Evolutionary conservation across 2,113 vertebrate genomes (phyloP), one percentile per base, ranked within the genome.

Genomic region (Onychostoma macrolepis): DNA sequence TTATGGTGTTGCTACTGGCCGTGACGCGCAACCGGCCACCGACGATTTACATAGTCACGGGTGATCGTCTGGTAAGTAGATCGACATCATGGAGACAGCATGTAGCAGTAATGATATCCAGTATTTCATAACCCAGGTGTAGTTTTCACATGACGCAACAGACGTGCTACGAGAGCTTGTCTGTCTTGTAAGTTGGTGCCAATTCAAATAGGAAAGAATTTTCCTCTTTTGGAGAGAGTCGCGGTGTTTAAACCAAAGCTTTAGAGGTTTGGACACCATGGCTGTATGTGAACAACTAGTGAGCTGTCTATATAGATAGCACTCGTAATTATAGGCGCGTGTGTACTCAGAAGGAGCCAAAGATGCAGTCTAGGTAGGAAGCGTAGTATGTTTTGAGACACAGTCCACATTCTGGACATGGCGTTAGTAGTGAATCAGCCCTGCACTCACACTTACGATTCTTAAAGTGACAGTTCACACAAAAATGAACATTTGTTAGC

Each of bases 41-140:
- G 24, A 26, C 67, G 19, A 26, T 72, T 84, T 72, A 74, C 38
- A 50, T 13, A 72, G 45, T 36, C 45, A 58, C 67, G 30, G 69
- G 30, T 36, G 69, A 84, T 11, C 82, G 28, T 74, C 50, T 24
- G 83, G 83, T 84, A 48, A 84, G 83, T 84, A 74, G 7, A 71
- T 33, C 12, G 38, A 81, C 56, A 71, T 30, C 65, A 33, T 36
- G 53, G 17, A 38, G 80, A 83, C 26, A 65, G 69, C 45, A 74
- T 74, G 69, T 75, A 21, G 67, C 69, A 41, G 30, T 28, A 58
- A 26, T 41, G 19, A 50, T 56, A 58, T 84, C 30, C 24, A 53
- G 1, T 56, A 30, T 74, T 11, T 33, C 43, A n/a, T 50, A 67
- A 48, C 17, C 15, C 10, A 69, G 24, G 21, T 72, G 69, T 58